phyloP scores from a whole-genome alignment of 2,113 vertebrate genomes.

The Silurus asotus region DNA sequence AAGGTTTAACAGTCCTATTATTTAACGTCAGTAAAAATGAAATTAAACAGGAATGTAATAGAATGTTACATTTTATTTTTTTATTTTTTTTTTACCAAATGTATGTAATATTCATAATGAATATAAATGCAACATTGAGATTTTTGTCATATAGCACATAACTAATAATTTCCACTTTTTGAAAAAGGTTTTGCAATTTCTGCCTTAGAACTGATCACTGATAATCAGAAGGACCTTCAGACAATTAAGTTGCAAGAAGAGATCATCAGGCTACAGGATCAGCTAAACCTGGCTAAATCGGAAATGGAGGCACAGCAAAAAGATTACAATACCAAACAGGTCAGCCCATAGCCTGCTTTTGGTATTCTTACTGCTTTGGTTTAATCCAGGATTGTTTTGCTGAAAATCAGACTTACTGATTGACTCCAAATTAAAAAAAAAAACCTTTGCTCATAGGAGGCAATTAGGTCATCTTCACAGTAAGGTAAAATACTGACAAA shows the following conservation, averaged over 20 bases:
- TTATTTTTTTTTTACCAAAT: too few relatives aligned
- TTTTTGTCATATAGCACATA: background rate
- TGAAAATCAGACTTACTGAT: too few relatives aligned
- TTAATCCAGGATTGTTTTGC: too few relatives aligned
- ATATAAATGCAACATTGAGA: background rate
- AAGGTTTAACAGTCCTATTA: background rate
- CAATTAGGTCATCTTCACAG: background rate
- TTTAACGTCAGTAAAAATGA: background rate
- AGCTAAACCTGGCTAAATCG: conserved; percentile 79
- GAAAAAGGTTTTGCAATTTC: background rate
- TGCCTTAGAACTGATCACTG: conserved; percentile 67
- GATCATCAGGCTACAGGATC: conserved; percentile 78
- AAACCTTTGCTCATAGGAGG: background rate
- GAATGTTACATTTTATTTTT: background rate
- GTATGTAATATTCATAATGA: too few relatives aligned
- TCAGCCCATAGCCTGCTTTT: conserved; percentile 52
- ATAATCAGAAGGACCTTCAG: conserved; percentile 76
- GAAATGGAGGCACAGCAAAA: conserved; percentile 82
- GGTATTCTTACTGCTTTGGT: background rate
- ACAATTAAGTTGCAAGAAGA: conserved; percentile 77
- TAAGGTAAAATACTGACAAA: background rate
- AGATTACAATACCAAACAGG: conserved; percentile 74
- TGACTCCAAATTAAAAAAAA: background rate
- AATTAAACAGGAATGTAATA: background rate
- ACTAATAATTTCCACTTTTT: background rate